Conservation (phyloP, 2,797 vertebrate genomes). For the Scomberomorus guttatus region DNA sequence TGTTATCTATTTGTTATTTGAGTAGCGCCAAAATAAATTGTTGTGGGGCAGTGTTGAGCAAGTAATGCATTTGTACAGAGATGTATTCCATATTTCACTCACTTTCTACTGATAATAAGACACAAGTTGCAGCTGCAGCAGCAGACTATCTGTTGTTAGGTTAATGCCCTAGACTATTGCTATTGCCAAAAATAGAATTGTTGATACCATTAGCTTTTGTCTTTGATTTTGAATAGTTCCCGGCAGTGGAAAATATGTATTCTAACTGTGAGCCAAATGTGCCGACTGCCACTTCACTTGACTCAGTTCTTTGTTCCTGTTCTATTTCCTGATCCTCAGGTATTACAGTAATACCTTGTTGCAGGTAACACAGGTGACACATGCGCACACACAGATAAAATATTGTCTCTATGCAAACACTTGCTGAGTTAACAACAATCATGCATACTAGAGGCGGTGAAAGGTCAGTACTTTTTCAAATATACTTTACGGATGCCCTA, state of each 20-base stretch:
- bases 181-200: neutral
- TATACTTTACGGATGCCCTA: neutral
- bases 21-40: neutral
- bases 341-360: neutral
- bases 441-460: neutral
- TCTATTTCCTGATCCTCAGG: slow-evolving; percentile 46
- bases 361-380: neutral
- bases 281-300: neutral
- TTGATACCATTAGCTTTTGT: slow-evolving; percentile 2
- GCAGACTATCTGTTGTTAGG: neutral
- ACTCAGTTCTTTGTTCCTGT: slow-evolving; percentile 27
- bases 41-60: neutral
- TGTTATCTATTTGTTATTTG: neutral
- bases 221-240: neutral
- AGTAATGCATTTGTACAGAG: neutral
- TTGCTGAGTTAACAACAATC: slow-evolving; percentile 5
- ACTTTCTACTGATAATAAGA: neutral
- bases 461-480: neutral
- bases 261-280: neutral
- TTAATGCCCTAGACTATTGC: neutral
- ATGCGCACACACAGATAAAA: neutral
- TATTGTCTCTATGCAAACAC: slow-evolving; percentile 34
- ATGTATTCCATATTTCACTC: neutral
- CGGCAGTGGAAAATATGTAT: neutral
- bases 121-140: neutral